phyloP scores from a whole-genome alignment of 2,797 vertebrate species.

The Coregonus ussuriensis region DNA sequence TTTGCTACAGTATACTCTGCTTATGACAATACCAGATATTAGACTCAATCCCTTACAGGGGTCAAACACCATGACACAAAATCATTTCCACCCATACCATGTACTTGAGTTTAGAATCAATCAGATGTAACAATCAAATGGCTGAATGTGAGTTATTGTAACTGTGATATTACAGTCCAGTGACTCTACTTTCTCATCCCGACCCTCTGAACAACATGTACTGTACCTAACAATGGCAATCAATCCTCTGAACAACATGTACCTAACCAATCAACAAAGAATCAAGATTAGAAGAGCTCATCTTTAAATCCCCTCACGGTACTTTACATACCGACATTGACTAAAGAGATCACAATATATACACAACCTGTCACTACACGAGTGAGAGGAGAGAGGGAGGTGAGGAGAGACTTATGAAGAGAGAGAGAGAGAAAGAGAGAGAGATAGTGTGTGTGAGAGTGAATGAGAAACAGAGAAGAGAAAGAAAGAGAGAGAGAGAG shows the following conservation, averaged over 20 bases:
- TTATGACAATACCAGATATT: not conserved
- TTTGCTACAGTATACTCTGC: too few relatives aligned
- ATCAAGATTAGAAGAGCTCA: not conserved
- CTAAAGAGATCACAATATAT: not conserved
- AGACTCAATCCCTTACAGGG: not conserved
- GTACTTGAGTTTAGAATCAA: too few relatives aligned
- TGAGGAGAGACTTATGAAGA: not conserved
- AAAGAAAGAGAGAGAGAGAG: slow-evolving; percentile 1
- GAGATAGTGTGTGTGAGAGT: not conserved
- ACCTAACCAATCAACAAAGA: not conserved
- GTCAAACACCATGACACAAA: not conserved
- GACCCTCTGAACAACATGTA: too few relatives aligned
- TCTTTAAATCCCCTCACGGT: not conserved
- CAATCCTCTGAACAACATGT: not conserved
- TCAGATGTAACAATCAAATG: too few relatives aligned
- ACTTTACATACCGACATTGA: not conserved
- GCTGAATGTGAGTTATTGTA: too few relatives aligned
- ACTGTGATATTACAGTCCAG: too few relatives aligned
- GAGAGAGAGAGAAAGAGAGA: slow-evolving; percentile 9
- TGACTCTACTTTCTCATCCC: too few relatives aligned
- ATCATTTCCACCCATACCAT: too few relatives aligned
- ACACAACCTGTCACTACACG: not conserved
- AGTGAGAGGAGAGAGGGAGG: not conserved
- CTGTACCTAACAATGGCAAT: too few relatives aligned
- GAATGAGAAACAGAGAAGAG: too few relatives aligned